Evolutionary conservation across 1,140 invertebrate species (phyloP).

Genomic region (Drosophila kepulauana): DNA sequence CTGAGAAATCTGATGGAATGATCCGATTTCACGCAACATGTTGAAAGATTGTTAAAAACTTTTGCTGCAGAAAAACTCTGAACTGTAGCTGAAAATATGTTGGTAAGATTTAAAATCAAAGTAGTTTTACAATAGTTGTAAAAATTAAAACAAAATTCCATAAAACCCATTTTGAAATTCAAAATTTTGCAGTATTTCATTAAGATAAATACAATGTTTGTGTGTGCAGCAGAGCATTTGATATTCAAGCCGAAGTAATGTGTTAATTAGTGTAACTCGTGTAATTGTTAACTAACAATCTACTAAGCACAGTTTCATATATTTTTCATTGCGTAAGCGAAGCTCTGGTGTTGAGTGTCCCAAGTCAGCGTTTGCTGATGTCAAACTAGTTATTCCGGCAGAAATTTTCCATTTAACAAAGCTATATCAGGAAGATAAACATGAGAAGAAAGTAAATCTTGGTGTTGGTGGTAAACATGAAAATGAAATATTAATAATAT

Average conservation of each 20-base stretch:
- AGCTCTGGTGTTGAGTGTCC: neutral
- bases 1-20: neutral
- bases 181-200: too few relatives aligned
- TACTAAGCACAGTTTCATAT: neutral
- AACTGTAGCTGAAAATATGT: too few relatives aligned
- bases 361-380: slow-evolving; percentile 11
- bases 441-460: slow-evolving; percentile 36
- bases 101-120: too few relatives aligned
- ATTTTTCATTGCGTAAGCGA: neutral
- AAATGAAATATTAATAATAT: neutral
- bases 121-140: too few relatives aligned
- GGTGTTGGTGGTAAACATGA: slow-evolving; percentile 31
- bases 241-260: slow-evolving; percentile 14
- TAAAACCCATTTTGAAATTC: too few relatives aligned
- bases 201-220: neutral
- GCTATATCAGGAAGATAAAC: slow-evolving; percentile 1
- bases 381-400: neutral
- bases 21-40: neutral
- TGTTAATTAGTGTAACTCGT: neutral
- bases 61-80: neutral
- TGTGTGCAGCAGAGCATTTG: neutral
- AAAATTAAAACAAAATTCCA: too few relatives aligned
- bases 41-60: neutral
- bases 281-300: neutral
- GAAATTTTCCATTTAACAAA: slow-evolving; percentile 26